Base-by-base conservation (phyloP, 2,888 invertebrate genomes). In the Spodoptera littoralis region DNA sequence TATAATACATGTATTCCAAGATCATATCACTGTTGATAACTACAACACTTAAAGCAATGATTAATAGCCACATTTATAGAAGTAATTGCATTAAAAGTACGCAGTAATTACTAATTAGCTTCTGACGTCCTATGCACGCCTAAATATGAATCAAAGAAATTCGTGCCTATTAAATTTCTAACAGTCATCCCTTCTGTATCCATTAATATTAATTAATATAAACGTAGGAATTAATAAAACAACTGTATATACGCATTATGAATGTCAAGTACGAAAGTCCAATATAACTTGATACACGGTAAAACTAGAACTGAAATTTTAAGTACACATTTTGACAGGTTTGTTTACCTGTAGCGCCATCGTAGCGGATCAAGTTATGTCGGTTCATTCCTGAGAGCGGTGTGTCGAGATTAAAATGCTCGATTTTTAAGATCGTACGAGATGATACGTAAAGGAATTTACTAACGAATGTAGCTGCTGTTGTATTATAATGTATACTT, bases 171-270 rank as follows among this genome's bases (percentile, higher is more conserved):
- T 74, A 74, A 65, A 65, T 72, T 72, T 72, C 60, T 61, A 70
- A 60, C 54, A 72, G 71, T 73, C 74, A 73, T 74, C 74, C 70
- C 74, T 58, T 59, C 58, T 69, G 60, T 61, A 73, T 66, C 70
- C 73, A 67, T 77, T 77, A 57, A 75, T 78, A 73, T 70, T 77
- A 77, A 78, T 76, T 73, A 77, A 73, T 71, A 76, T 60, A 62
- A 70, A 78, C 65, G 65, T 64, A 65, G 70, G 66, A 61, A 78
- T 70, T 54, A 74, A 67, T 70, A 78, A 76, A 73, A 67, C 57
- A 68, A 76, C 63, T 73, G 70, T 65, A 70, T 43, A 43, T 66
- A 70, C 61, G 71, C 70, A 78, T 67, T 70, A 65, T 46, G 60
- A 70, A 69, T 73, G 62, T 54, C 59, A 70, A 71, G 55, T 44